A percentile compares a stretch with the other conserved stretches of the same genome.
phyloP scores from a whole-genome alignment of 2,888 invertebrate genomes.

The Drosophila macrospina region DNA sequence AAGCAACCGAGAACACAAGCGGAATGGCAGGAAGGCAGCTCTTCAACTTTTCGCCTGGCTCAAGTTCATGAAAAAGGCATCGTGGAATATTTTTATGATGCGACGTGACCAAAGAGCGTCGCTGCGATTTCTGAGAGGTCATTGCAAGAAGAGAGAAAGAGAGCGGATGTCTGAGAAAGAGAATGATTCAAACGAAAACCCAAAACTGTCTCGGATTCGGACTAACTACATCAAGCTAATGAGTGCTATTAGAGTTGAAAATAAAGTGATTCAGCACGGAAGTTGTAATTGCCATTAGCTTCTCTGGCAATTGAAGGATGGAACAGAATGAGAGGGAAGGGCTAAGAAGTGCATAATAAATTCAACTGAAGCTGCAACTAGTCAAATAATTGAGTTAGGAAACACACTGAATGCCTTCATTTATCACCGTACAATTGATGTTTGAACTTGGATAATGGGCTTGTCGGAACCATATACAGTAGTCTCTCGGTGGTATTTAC shows the following conservation, averaged over 20 bases:
- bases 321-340: conserved; percentile 1
- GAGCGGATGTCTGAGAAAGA: neutral
- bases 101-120: conserved; percentile 57
- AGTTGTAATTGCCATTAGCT: conserved; percentile 67
- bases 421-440: conserved; percentile 36
- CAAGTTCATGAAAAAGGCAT: conserved; percentile 43
- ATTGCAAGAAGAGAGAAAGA: neutral
- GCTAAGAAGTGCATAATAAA: conserved; percentile 38
- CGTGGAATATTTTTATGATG: conserved; percentile 61
- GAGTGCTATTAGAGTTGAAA: conserved; percentile 53
- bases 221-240: conserved; percentile 52
- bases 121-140: conserved; percentile 16
- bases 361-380: conserved; percentile 20
- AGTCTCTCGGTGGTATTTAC: neutral
- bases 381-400: conserved; percentile 42
- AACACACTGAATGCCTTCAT: conserved; percentile 29
- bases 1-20: neutral
- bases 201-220: conserved; percentile 5
- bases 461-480: neutral
- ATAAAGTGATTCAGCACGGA: conserved; percentile 67
- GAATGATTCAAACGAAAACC: conserved; percentile 1
- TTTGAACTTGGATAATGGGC: conserved; percentile 21
- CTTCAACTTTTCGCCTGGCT: conserved; percentile 14
- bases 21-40: neutral
- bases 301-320: conserved; percentile 7